Percentiles rank a stretch among this genome's conserved stretches.
phyloP scores from a whole-genome alignment of 1,140 invertebrate genomes.

The Hirudo medicinalis region DNA sequence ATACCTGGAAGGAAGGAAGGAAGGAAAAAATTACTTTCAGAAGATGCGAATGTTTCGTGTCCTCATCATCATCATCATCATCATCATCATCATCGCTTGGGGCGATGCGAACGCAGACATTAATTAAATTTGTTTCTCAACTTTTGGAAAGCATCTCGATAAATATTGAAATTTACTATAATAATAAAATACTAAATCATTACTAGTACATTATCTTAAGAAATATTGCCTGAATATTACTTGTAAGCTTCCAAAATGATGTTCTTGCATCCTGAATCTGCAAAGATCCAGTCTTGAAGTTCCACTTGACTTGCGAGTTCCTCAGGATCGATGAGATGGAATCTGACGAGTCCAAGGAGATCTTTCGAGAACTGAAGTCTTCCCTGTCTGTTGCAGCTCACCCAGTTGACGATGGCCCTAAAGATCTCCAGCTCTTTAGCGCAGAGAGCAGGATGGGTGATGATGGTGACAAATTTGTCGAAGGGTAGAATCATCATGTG shows the following conservation, averaged over 20 bases:
- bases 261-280: conserved; percentile 7
- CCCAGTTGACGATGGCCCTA: conserved; percentile 22
- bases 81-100: no score
- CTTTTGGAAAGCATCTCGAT: no score
- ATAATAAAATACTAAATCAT: neutral
- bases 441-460: conserved; percentile 17
- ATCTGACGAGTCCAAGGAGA: conserved; percentile 20
- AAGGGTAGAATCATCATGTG: conserved; percentile 18
- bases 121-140: no score
- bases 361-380: conserved; percentile 16
- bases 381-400: conserved; percentile 18
- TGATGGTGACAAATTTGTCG: conserved; percentile 17
- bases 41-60: no score
- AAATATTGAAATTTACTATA: no score
- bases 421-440: conserved; percentile 24
- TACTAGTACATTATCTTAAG: neutral
- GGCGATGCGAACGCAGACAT: no score
- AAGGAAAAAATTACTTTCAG: no score
- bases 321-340: conserved; percentile 22
- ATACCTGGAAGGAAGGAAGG: neutral
- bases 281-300: conserved; percentile 19
- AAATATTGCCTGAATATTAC: neutral
- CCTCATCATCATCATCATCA: no score
- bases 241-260: conserved; percentile 21
- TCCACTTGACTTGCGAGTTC: conserved; percentile 23